A percentile compares a stretch with the other conserved stretches of the same genome.
phyloP scores from a whole-genome alignment of 1,140 invertebrate genomes.

The Myzus persicae region DNA sequence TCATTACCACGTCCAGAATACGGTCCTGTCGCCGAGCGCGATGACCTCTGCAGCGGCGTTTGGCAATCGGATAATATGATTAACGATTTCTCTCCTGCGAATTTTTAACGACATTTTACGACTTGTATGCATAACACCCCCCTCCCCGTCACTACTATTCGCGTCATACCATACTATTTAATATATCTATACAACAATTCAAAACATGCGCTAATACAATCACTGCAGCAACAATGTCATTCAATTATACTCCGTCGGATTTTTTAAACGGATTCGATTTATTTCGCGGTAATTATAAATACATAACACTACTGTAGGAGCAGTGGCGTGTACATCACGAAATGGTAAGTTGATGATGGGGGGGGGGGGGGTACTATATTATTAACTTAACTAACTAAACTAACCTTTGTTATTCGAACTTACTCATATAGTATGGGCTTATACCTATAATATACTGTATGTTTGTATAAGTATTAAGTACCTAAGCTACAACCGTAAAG shows the following conservation, averaged over 20 bases:
- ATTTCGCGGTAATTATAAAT: slow-evolving; percentile 12
- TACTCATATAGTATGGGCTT: too few relatives aligned
- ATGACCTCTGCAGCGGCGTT: neutral
- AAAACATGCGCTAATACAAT: neutral
- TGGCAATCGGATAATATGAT: slow-evolving; percentile 33
- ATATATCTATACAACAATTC: neutral
- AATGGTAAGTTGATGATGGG: neutral
- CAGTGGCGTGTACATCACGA: neutral
- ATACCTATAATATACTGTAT: too few relatives aligned
- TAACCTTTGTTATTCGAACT: too few relatives aligned
- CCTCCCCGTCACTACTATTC: neutral
- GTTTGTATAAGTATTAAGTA: too few relatives aligned
- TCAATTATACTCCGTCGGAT: neutral
- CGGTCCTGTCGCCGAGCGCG: neutral
- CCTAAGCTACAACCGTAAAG: too few relatives aligned
- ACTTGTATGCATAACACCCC: neutral
- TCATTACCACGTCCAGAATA: neutral
- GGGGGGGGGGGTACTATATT: neutral
- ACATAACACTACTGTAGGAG: neutral
- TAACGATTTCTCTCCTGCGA: slow-evolving; percentile 15
- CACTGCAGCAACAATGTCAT: neutral
- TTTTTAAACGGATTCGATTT: slow-evolving; percentile 31
- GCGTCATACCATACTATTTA: neutral
- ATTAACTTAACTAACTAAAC: neutral
- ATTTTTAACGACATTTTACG: neutral